phyloP scores from a whole-genome alignment of 2,888 invertebrate genomes.

The Mactromeris polynyma region DNA sequence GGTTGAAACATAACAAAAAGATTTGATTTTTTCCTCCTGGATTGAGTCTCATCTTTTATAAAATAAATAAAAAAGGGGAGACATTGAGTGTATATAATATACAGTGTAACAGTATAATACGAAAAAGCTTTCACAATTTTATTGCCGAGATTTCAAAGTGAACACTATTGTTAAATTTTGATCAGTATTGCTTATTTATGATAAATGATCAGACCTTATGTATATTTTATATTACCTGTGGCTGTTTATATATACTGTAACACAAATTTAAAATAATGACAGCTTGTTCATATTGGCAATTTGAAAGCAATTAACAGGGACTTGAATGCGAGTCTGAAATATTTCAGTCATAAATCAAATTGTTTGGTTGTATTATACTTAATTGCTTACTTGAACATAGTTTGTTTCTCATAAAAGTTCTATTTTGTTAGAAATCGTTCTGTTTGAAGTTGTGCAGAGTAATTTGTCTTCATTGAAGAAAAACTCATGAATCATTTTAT shows the following conservation, averaged over 20 bases:
- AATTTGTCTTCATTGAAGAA: constrained; percentile 20
- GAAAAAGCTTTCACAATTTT: background rate
- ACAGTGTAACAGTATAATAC: background rate
- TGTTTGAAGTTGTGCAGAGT: constrained; percentile 7
- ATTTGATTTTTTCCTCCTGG: background rate
- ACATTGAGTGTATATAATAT: too few species aligned
- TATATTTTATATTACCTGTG: background rate
- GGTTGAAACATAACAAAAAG: background rate
- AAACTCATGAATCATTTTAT: constrained; percentile 15
- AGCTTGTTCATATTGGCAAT: constrained; percentile 6
- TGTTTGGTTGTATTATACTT: background rate
- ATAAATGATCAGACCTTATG: background rate
- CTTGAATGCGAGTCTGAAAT: background rate
- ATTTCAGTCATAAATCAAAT: constrained; percentile 18
- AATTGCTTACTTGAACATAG: background rate
- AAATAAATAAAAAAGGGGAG: too few species aligned
- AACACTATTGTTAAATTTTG: background rate
- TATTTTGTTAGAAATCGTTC: background rate
- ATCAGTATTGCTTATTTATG: background rate
- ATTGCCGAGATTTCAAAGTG: background rate
- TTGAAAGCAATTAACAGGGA: background rate
- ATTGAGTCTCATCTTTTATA: too few species aligned
- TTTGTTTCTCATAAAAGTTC: constrained; percentile 23
- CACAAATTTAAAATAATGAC: background rate
- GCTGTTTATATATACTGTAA: background rate